Evolutionary conservation across 2,797 vertebrate species (phyloP).

Genomic region (Manis pentadactyla): DNA sequence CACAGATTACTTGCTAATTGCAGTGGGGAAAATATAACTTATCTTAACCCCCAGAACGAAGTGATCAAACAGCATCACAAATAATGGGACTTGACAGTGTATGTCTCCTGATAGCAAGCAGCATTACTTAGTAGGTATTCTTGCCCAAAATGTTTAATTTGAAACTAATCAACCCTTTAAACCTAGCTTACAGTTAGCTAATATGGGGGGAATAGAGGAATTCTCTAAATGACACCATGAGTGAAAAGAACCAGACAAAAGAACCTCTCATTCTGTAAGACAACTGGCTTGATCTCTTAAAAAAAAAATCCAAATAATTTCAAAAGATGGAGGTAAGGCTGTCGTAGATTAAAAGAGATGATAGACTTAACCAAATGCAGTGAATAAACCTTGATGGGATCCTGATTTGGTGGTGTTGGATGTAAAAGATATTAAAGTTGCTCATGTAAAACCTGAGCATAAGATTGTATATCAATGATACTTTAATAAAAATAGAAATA

Average conservation of each 20-base stretch:
- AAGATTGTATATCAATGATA: too few relatives aligned
- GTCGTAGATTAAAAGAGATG: constrained; percentile 10
- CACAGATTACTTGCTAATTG: not conserved
- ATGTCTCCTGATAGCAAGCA: not conserved
- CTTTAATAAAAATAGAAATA: too few relatives aligned
- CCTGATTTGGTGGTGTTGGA: not conserved
- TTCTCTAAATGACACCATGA: not conserved
- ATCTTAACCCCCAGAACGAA: not conserved
- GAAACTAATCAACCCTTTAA: constrained; percentile 43
- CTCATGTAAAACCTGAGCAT: too few relatives aligned
- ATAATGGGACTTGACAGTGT: not conserved
- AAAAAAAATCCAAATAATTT: not conserved
- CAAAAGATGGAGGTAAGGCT: not conserved
- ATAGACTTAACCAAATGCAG: constrained; percentile 40
- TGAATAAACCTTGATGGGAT: not conserved
- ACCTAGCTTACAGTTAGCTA: constrained; percentile 37
- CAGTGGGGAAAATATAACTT: not conserved
- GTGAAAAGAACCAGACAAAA: not conserved
- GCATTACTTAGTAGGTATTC: constrained; percentile 5
- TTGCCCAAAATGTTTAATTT: constrained; percentile 44
- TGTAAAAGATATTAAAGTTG: not conserved
- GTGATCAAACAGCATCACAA: constrained; percentile 34
- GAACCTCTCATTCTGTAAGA: constrained; percentile 46
- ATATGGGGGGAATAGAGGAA: not conserved
- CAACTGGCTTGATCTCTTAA: not conserved